Conservation (phyloP, 2,113 vertebrate species). For the Vulpes vulpes region DNA sequence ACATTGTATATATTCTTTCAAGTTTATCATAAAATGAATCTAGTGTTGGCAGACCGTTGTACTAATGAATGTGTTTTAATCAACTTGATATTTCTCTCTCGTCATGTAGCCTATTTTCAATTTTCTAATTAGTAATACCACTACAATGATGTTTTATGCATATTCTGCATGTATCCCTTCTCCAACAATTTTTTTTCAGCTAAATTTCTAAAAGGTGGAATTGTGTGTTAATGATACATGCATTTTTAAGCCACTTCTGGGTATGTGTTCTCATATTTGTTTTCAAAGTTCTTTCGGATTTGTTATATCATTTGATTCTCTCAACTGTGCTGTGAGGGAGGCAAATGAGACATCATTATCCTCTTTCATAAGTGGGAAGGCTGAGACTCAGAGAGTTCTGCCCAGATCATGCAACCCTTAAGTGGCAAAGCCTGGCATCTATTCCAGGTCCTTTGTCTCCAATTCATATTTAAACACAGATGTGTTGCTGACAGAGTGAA, state of each 20-base stretch:
- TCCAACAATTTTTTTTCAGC: background rate
- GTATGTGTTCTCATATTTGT: background rate
- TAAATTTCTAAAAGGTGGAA: background rate
- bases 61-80: background rate
- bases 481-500: background rate
- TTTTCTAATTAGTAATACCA: background rate
- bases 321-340: background rate
- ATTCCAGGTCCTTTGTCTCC: background rate
- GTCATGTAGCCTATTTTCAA: background rate
- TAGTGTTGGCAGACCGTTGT: background rate
- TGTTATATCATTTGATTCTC: constrained; percentile 28
- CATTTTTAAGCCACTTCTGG: background rate
- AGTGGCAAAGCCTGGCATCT: background rate
- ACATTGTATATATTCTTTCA: background rate
- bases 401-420: background rate
- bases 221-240: background rate
- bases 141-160: background rate
- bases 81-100: background rate
- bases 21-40: constrained; percentile 11
- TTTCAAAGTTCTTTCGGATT: background rate
- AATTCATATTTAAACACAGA: constrained; percentile 51
- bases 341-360: constrained; percentile 13
- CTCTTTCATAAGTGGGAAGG: background rate
- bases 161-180: background rate
- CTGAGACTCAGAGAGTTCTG: constrained; percentile 3